Evolutionary conservation across 2,797 vertebrate species (phyloP).

Genomic region (Sardinella longiceps): DNA sequence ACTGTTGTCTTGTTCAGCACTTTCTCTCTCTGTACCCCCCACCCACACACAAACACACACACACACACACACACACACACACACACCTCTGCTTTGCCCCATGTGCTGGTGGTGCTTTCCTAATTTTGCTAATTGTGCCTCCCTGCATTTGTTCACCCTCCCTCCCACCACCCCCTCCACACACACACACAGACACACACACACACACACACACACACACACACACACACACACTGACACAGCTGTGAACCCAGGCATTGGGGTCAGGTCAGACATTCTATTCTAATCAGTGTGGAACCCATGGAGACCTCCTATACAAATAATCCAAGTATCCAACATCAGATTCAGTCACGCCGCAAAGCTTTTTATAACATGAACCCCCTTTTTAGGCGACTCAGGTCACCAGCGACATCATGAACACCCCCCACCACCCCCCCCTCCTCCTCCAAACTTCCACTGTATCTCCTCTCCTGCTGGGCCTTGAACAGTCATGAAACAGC

Average conservation of each 20-base stretch:
- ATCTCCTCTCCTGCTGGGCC: conserved; percentile 41
- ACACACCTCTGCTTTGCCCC: conserved; percentile 48
- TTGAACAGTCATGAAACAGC: conserved; percentile 53
- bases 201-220: conserved; percentile 36
- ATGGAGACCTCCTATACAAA: conserved; percentile 41
- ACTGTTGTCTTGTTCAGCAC: conserved; percentile 55
- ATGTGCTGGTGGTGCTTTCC: conserved; percentile 57
- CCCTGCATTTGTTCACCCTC: conserved; percentile 29
- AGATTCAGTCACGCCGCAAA: conserved; percentile 35
- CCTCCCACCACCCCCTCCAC: conserved; percentile 37
- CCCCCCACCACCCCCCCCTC: too few species aligned
- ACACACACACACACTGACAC: conserved; percentile 43
- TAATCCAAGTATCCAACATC: conserved; percentile 40
- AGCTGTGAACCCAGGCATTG: conserved; percentile 56
- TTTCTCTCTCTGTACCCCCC: conserved; percentile 55
- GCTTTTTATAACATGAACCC: conserved; percentile 39
- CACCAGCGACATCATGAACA: neutral
- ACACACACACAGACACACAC: conserved; percentile 43
- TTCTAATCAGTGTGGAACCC: conserved; percentile 40
- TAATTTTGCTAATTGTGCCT: conserved; percentile 71
- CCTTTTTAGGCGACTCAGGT: conserved; percentile 18
- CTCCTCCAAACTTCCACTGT: neutral
- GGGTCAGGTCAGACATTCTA: conserved; percentile 62
- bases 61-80: neutral
- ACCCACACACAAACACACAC: neutral